A percentile compares a stretch with the other conserved stretches of the same genome.
Conservation (phyloP, 2,888 invertebrate species). For the Tiphia femorata region DNA sequence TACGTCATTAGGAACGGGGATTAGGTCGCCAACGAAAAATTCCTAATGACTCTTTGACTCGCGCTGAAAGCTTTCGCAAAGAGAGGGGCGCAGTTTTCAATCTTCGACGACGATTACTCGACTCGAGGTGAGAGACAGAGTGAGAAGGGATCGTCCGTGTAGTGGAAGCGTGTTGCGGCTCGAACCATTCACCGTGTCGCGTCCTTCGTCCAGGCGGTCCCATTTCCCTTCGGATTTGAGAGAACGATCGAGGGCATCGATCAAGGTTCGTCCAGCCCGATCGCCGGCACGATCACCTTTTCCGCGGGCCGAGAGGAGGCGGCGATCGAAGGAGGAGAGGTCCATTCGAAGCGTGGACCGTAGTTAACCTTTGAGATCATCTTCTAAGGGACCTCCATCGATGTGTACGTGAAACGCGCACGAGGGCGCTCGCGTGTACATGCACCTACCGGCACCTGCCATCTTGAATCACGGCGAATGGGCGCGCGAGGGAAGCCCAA, state of each 20-base stretch:
- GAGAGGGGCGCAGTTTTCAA: too few species aligned
- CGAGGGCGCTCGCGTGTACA: background rate
- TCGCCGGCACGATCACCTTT: slow-evolving; percentile 24
- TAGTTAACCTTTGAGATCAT: slow-evolving; percentile 59
- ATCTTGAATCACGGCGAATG: background rate
- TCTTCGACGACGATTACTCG: too few species aligned
- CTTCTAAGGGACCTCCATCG: slow-evolving; percentile 33
- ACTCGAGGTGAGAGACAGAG: too few species aligned
- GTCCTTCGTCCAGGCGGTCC: slow-evolving; percentile 18
- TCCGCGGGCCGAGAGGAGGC: too few species aligned
- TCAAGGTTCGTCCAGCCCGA: slow-evolving; percentile 2
- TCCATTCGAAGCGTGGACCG: slow-evolving; percentile 41
- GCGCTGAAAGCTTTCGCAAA: too few species aligned
- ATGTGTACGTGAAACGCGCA: slow-evolving; percentile 6
- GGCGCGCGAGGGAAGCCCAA: background rate
- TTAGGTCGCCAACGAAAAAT: too few species aligned
- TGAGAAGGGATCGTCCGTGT: too few species aligned
- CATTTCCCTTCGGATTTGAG: slow-evolving; percentile 23
- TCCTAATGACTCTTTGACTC: too few species aligned
- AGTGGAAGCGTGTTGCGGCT: background rate
- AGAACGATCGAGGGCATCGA: slow-evolving; percentile 13
- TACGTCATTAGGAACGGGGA: too few species aligned
- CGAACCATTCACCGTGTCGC: too few species aligned
- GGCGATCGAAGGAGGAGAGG: slow-evolving; percentile 9
- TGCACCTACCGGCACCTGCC: background rate